A percentile compares a stretch with the other conserved stretches of the same genome.
phyloP scores from a whole-genome alignment of 2,113 vertebrate genomes.

The Neopipo cinnamomea region DNA sequence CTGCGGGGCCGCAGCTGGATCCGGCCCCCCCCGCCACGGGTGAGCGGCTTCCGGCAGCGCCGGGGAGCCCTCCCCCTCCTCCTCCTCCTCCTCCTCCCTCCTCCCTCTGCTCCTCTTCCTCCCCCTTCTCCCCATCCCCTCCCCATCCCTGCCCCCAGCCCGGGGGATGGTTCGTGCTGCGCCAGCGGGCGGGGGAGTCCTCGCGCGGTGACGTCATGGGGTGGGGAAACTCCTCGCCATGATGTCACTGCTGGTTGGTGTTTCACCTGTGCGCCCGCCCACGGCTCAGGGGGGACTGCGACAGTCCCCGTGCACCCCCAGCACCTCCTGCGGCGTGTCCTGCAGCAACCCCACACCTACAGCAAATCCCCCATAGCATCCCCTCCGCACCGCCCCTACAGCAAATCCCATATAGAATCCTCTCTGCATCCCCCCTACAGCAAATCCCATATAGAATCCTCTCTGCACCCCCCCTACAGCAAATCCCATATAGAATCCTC shows the following conservation, averaged over 20 bases:
- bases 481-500: background rate
- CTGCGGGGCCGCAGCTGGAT: background rate
- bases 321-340: background rate
- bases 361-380: too few relatives aligned
- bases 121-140: background rate
- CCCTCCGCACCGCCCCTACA: too few relatives aligned
- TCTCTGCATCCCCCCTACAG: too few relatives aligned
- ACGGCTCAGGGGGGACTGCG: background rate
- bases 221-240: constrained; percentile 18
- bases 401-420: too few relatives aligned
- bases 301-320: background rate
- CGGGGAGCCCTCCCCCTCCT: background rate
- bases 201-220: constrained; percentile 56
- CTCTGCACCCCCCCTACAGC: too few relatives aligned
- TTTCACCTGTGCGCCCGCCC: background rate
- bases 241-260: constrained; percentile 26
- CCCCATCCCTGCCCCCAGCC: too few relatives aligned
- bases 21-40: background rate
- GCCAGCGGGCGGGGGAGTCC: constrained; percentile 19
- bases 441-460: background rate
- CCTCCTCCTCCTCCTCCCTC: background rate
- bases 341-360: background rate
- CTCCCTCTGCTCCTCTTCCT: background rate
- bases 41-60: background rate
- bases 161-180: background rate